Percentiles rank a stretch among this genome's conserved stretches.
Evolutionary conservation across 37 sponge, comb jelly and placozoan genomes (phyloP).

Genomic region (Amphimedon queenslandica): DNA sequence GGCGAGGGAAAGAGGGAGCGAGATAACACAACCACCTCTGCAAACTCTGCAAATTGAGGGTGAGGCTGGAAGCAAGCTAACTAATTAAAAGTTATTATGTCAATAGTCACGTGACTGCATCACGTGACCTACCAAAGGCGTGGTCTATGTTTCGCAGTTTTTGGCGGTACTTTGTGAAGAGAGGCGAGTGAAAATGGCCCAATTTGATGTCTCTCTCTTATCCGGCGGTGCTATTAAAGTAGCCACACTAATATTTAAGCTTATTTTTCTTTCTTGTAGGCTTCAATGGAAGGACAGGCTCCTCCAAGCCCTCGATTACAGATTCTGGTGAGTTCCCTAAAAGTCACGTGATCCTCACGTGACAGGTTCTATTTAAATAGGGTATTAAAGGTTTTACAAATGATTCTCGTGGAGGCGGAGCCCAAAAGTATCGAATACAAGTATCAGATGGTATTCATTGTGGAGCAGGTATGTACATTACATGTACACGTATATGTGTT

Average conservation of each 20-base stretch:
- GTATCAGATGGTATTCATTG: conserved; percentile 55
- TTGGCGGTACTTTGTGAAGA: not conserved
- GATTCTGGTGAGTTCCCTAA: not conserved
- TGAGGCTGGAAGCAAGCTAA: too few species aligned
- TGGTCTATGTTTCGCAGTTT: not conserved
- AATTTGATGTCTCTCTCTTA: not conserved
- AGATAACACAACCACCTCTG: too few species aligned
- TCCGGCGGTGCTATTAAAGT: not conserved
- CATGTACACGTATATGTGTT: too few species aligned
- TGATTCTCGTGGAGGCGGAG: not conserved
- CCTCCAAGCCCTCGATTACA: not conserved
- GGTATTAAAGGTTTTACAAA: not conserved
- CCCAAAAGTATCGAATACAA: conserved; percentile 48
- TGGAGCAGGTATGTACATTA: conserved; percentile 62
- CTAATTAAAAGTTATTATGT: not conserved
- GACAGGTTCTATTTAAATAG: not conserved
- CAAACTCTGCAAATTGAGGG: too few species aligned
- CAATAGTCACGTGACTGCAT: not conserved
- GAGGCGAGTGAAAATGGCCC: not conserved
- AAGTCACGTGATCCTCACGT: not conserved
- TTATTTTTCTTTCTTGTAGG: not conserved
- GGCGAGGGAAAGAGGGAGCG: too few species aligned
- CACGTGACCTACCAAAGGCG: not conserved
- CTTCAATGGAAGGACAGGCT: not conserved
- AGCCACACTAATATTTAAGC: not conserved